Conservation (phyloP, 2,888 invertebrate species). For the Rhamphomyia laevipes region DNA sequence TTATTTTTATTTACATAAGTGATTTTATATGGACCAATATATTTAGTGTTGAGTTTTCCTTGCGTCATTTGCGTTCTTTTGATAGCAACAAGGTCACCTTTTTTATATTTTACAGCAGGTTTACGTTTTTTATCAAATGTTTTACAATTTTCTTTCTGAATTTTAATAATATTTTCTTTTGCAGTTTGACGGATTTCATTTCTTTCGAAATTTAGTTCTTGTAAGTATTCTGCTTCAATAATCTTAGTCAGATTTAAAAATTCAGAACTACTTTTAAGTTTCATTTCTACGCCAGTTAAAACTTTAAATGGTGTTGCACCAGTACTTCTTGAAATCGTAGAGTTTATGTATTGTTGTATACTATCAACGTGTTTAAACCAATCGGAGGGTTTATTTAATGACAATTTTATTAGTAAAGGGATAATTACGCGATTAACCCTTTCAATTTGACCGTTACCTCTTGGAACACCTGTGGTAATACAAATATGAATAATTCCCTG, state of each 20-base stretch:
- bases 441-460: conserved; percentile 29
- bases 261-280: neutral
- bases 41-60: conserved; percentile 8
- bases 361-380: no score
- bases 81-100: conserved; percentile 10
- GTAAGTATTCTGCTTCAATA: no score
- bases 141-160: conserved; percentile 8
- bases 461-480: conserved; percentile 22
- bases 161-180: conserved; percentile 5
- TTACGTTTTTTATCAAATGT: conserved; percentile 3
- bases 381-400: no score
- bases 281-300: conserved; percentile 5
- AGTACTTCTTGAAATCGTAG: conserved; percentile 18
- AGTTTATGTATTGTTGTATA: no score
- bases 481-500: conserved; percentile 22
- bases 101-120: conserved; percentile 2
- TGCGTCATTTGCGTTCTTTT: conserved; percentile 11
- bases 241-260: no score
- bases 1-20: neutral
- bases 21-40: conserved; percentile 1
- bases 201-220: neutral
- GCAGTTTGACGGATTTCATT: conserved; percentile 7
- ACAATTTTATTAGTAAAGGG: conserved; percentile 22
- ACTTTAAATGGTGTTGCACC: conserved; percentile 22
- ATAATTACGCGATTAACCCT: conserved; percentile 22